These are phyloP conservation scores for Hirtodrosophila alboralis DNA, from an alignment of 2,888 invertebrate genomes.

Conservation along the genomic window DNA sequence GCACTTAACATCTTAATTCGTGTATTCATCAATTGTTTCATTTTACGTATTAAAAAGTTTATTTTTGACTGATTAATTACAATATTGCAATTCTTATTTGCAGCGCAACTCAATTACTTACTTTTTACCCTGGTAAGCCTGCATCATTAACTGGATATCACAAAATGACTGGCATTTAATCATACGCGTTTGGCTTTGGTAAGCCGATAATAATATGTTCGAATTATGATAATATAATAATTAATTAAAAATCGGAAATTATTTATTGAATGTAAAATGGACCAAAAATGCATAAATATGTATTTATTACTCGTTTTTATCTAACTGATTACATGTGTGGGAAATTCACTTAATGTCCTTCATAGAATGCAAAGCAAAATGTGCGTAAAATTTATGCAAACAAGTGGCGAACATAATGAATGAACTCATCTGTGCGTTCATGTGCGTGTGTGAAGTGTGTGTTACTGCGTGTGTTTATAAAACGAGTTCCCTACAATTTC, in stretches of 20 bases:
- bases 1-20: background rate
- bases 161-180: slow-evolving; percentile 11
- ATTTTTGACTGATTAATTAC: background rate
- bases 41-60: background rate
- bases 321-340: slow-evolving; percentile 27
- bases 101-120: slow-evolving; percentile 37
- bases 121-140: slow-evolving; percentile 38
- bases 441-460: slow-evolving; percentile 4
- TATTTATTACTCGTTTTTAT: slow-evolving; percentile 2
- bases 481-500: slow-evolving; percentile 2
- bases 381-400: slow-evolving; percentile 67
- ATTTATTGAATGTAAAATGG: slow-evolving; percentile 17
- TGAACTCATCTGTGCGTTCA: slow-evolving; percentile 22
- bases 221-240: slow-evolving; percentile 18
- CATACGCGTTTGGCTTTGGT: slow-evolving; percentile 7
- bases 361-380: slow-evolving; percentile 38
- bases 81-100: slow-evolving; percentile 5
- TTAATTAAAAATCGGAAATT: slow-evolving; percentile 24
- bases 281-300: slow-evolving; percentile 22
- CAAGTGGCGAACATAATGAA: slow-evolving; percentile 45
- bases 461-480: background rate
- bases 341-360: slow-evolving; percentile 31
- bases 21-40: slow-evolving; percentile 17
- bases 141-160: slow-evolving; percentile 1
- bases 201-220: slow-evolving; percentile 12